Percentiles rank a stretch among this genome's conserved stretches.
These are phyloP conservation scores for Oplegnathus fasciatus DNA, from an alignment of 2,113 vertebrate genomes.

Conservation along the genomic window DNA sequence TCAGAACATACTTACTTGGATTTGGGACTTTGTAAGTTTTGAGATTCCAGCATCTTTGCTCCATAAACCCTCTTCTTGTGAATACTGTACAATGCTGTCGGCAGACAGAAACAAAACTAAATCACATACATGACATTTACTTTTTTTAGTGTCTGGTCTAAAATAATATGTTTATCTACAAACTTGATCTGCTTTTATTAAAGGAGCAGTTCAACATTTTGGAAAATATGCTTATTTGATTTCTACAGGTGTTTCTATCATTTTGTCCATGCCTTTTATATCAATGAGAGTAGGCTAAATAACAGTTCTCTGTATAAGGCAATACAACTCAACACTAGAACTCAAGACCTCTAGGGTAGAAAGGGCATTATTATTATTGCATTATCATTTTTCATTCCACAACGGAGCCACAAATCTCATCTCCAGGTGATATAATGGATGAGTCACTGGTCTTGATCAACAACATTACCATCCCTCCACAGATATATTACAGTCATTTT, in stretches of 20 bases:
- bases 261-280: background rate
- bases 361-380: background rate
- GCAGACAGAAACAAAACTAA: conserved; percentile 20
- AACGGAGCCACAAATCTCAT: conserved; percentile 3
- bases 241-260: background rate
- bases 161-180: background rate
- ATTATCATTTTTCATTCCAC: conserved; percentile 12
- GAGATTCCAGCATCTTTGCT: conserved; percentile 90
- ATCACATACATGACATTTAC: background rate
- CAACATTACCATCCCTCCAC: background rate
- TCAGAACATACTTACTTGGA: conserved; percentile 88
- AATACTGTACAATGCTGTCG: conserved; percentile 89
- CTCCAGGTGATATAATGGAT: conserved; percentile 18
- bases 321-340: background rate
- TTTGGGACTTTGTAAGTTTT: conserved; percentile 94
- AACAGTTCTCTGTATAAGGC: background rate
- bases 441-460: conserved; percentile 30
- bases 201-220: background rate
- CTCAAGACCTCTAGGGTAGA: background rate
- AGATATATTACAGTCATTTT: conserved; percentile 23
- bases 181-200: background rate
- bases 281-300: background rate
- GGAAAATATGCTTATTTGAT: background rate
- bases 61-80: conserved; percentile 94
- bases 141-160: background rate